Evolutionary conservation across 37 sponge, comb jelly and placozoan genomes (phyloP), one percentile per base, ranked within the genome.

Genomic region (Crambe crambe): DNA sequence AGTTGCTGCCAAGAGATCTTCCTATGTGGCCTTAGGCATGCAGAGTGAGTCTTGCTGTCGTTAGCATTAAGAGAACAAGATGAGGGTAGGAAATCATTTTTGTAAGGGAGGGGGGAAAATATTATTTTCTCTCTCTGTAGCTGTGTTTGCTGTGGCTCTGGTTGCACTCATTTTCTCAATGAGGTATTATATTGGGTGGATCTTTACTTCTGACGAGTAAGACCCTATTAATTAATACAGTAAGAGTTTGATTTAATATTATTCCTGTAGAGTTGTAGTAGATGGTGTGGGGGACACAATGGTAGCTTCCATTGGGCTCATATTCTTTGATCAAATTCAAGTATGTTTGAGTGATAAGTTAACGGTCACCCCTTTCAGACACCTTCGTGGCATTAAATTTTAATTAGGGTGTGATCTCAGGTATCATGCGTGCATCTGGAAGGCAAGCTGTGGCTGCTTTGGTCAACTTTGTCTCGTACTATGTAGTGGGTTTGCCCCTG

Each of bases 401-500:
- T 29, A 36, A 0, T 30, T 2, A 82, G 82, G 73, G 64, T 63
- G 23, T 59, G 2, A 30, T 86, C 9, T 31, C 68, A 31, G 91
- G 91, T 41, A 72, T 82, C 5, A 54, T 90, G 2, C 38, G 78
- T 56, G 91, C 83, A n/a, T 34, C 73, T 63, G 91, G 91, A 22
- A 38, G 26, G 30, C 91, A 90, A 69, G 25, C 67, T 0, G 3
- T 73, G 0, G 83, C 47, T 34, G 82, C 91, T 9, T n/a, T 81
- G 69, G 73, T 47, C 15, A 82, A 82, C 58, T 58, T 85, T 37
- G 31, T 72, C 15, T 37, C 32, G 17, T 90, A 68, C 68, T 90
- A 80, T 26, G 1, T 85, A 0, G 23, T 90, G 37, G 91, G 83
- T 66, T 37, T 90, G 0, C 83, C 91, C 61, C 31, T 90, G 54